These are phyloP conservation scores for Ceriagrion tenellum DNA, from an alignment of 2,888 invertebrate genomes.

Conservation along the genomic window DNA sequence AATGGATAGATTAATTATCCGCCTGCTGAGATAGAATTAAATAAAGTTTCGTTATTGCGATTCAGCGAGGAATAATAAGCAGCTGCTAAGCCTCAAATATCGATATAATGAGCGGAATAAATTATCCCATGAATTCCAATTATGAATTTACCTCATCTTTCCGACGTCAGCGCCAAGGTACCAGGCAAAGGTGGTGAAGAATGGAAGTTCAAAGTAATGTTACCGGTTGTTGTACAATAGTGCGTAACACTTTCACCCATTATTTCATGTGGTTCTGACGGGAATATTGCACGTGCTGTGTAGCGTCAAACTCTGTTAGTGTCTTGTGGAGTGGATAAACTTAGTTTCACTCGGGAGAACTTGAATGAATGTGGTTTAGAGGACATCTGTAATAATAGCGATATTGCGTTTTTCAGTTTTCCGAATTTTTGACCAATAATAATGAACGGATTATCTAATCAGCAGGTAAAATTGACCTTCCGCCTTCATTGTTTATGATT, in stretches of 20 bases:
- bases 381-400: neutral
- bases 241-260: neutral
- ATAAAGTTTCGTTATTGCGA: no score
- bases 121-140: no score
- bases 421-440: neutral
- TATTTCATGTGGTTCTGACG: neutral
- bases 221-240: neutral
- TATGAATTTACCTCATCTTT: neutral
- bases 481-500: neutral
- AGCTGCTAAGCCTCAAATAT: no score
- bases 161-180: neutral
- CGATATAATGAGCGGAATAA: no score
- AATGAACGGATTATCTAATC: constrained; percentile 58
- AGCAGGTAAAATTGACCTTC: constrained; percentile 9
- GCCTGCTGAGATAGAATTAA: no score
- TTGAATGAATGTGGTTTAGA: neutral
- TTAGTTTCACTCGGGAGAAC: neutral
- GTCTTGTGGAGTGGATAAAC: neutral
- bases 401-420: neutral
- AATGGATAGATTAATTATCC: no score
- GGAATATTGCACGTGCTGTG: neutral
- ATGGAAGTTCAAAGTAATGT: neutral
- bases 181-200: neutral
- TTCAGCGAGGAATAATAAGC: no score
- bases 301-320: neutral